These are phyloP conservation scores for Invenusta paracnida DNA, from an alignment of 2,888 invertebrate genomes.

Conservation along the genomic window DNA sequence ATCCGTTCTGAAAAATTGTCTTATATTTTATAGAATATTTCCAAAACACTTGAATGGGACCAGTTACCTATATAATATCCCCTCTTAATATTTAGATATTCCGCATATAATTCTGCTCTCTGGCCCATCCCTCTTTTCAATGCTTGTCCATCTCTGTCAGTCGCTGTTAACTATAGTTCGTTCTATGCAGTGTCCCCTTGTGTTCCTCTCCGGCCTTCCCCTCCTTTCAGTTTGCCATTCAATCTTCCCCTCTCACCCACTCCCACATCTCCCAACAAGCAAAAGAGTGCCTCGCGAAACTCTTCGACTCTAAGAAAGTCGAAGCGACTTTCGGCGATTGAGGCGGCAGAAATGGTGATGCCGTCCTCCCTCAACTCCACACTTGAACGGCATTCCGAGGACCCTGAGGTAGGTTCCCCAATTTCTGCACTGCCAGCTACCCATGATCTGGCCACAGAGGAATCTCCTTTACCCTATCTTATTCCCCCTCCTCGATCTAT, in stretches of 20 bases:
- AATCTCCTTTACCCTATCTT: background rate
- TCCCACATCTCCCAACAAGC: slow-evolving; percentile 29
- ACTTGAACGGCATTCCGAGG: background rate
- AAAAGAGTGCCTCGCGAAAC: background rate
- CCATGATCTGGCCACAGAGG: background rate
- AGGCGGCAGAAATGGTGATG: background rate
- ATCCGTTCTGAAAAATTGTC: no score
- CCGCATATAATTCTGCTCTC: no score
- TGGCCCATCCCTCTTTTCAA: no score
- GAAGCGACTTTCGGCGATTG: background rate
- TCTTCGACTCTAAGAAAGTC: slow-evolving; percentile 11
- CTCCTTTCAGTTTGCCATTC: slow-evolving; percentile 21
- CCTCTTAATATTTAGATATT: no score
- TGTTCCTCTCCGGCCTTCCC: background rate
- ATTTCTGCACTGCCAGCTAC: background rate
- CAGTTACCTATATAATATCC: no score
- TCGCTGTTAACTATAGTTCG: background rate
- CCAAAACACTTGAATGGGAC: no score
- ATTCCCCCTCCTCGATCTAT: no score
- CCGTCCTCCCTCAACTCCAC: background rate
- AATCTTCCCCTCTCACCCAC: slow-evolving; percentile 22
- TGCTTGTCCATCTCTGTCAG: no score
- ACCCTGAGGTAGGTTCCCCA: background rate
- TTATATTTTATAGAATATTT: no score
- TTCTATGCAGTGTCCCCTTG: background rate